These are phyloP conservation scores for Peromyscus leucopus DNA, from an alignment of 2,113 vertebrate genomes.

Conservation along the genomic window DNA sequence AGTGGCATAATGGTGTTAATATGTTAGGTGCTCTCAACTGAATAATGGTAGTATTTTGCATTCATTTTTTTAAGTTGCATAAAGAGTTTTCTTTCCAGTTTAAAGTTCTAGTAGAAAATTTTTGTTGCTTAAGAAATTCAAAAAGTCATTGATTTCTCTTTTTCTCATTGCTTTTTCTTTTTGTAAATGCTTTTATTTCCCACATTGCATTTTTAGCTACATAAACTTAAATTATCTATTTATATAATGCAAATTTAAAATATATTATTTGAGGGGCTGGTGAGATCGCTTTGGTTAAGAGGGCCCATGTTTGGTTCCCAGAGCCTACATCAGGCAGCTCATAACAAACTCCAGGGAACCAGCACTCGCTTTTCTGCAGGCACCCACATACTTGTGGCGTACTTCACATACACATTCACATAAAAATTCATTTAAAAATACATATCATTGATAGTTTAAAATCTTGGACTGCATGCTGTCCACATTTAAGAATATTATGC, in stretches of 20 bases:
- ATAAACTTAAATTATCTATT: slow-evolving; percentile 44
- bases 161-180: background rate
- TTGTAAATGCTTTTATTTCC: background rate
- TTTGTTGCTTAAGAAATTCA: slow-evolving; percentile 22
- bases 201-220: background rate
- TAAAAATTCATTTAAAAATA: background rate
- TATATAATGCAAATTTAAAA: slow-evolving; percentile 32
- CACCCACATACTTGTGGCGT: background rate
- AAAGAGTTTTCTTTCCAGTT: background rate
- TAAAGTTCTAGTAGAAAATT: slow-evolving; percentile 29
- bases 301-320: background rate
- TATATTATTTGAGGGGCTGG: background rate
- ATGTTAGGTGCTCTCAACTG: slow-evolving; percentile 36
- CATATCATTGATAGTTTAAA: slow-evolving; percentile 41
- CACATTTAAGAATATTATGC: slow-evolving; percentile 24
- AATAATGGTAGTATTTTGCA: slow-evolving; percentile 33
- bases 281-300: background rate
- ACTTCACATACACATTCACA: background rate
- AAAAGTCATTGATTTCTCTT: background rate
- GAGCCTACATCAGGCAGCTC: background rate
- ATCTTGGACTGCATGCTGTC: background rate
- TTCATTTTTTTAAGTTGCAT: slow-evolving; percentile 54
- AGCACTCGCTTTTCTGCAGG: background rate
- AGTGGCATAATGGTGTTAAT: background rate
- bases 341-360: background rate